Evolutionary conservation across 1,140 invertebrate species (phyloP).

Genomic region (Stratiolaelaps scimitus): DNA sequence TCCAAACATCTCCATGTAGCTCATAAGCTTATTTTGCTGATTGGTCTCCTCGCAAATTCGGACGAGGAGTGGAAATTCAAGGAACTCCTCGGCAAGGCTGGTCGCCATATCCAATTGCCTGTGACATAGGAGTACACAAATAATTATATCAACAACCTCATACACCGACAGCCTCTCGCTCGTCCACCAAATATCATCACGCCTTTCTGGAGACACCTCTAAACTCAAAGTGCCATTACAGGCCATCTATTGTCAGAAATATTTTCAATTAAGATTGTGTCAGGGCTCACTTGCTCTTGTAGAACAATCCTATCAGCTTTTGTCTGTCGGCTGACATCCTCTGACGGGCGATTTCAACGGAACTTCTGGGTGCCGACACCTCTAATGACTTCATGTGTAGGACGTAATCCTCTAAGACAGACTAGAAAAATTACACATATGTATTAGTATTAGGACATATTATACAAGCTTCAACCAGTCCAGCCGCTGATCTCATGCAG

Average conservation of each 20-base stretch:
- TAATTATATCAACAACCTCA: too few relatives aligned
- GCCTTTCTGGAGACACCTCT: too few relatives aligned
- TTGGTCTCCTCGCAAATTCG: slow-evolving; percentile 19
- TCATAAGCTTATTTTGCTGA: slow-evolving; percentile 14
- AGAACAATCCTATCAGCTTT: slow-evolving; percentile 7
- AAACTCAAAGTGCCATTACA: too few relatives aligned
- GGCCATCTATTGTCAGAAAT: too few relatives aligned
- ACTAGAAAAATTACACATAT: background rate
- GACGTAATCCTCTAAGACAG: slow-evolving; percentile 11
- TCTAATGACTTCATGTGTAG: background rate
- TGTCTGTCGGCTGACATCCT: slow-evolving; percentile 8
- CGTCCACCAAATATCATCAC: too few relatives aligned
- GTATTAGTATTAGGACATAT: too few relatives aligned
- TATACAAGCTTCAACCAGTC: too few relatives aligned
- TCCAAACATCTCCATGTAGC: slow-evolving; percentile 16
- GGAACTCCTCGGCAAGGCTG: slow-evolving; percentile 3
- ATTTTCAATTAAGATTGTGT: background rate
- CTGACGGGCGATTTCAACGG: background rate
- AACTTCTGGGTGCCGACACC: background rate
- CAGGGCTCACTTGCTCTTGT: slow-evolving; percentile 17
- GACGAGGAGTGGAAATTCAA: slow-evolving; percentile 11
- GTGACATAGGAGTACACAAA: background rate
- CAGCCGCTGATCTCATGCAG: too few relatives aligned
- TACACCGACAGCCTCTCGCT: too few relatives aligned
- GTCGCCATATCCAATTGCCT: slow-evolving; percentile 5